Evolutionary conservation across 2,888 invertebrate species (phyloP).

Genomic region (Dyspetes luteomarginatus): DNA sequence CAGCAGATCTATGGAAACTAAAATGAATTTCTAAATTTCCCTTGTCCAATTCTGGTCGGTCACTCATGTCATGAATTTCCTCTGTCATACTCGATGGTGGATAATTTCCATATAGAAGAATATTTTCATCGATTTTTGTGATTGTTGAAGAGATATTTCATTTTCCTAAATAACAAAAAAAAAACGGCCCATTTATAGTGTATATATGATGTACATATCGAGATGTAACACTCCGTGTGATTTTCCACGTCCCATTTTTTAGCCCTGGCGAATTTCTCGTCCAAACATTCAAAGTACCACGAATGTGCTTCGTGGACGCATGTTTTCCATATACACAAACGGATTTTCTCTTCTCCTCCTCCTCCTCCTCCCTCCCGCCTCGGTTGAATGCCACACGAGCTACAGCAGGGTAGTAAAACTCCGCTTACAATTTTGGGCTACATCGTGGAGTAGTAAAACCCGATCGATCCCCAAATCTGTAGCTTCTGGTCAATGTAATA

Average conservation of each 20-base stretch:
- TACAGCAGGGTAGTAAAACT: slow-evolving; percentile 40
- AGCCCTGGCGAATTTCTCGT: slow-evolving; percentile 8
- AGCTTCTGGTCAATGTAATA: slow-evolving; percentile 26
- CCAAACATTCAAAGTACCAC: slow-evolving; percentile 28
- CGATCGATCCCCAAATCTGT: slow-evolving; percentile 43
- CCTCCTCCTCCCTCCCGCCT: no score
- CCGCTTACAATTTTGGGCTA: slow-evolving; percentile 53
- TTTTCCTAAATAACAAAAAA: no score
- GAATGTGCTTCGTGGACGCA: slow-evolving; percentile 7
- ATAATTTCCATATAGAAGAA: no score
- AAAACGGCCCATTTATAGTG: neutral
- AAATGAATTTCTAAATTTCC: no score
- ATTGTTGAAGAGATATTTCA: no score
- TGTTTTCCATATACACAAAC: slow-evolving; percentile 30
- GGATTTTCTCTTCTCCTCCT: no score
- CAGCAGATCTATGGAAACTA: no score
- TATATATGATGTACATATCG: neutral
- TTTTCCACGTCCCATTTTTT: slow-evolving; percentile 15
- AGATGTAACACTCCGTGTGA: neutral
- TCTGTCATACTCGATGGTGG: no score
- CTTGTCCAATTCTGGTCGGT: no score
- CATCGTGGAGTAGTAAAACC: slow-evolving; percentile 40
- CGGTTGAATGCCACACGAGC: slow-evolving; percentile 42
- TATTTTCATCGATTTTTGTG: no score
- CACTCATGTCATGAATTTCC: no score